Conservation (phyloP, 2,888 invertebrate genomes). For the Phengaris arion region DNA sequence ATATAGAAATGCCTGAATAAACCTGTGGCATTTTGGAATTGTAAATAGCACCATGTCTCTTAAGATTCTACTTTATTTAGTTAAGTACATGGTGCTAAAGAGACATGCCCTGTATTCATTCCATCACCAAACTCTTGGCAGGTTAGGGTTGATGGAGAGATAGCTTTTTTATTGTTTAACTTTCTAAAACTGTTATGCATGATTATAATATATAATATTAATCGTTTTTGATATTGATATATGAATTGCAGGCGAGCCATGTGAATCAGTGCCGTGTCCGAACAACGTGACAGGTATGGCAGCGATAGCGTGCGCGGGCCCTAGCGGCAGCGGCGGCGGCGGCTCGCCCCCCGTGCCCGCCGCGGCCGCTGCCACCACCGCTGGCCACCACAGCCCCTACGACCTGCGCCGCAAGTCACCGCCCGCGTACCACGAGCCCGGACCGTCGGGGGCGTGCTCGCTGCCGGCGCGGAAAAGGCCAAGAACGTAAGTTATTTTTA, state of each 20-base stretch:
- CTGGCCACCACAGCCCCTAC: conserved; percentile 91
- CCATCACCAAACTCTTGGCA: too few relatives aligned
- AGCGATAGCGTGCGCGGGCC: conserved; percentile 71
- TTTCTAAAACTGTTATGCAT: too few relatives aligned
- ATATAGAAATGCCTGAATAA: too few relatives aligned
- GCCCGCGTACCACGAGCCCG: conserved; percentile 85
- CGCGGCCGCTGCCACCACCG: conserved; percentile 84
- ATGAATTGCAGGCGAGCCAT: conserved; percentile 83
- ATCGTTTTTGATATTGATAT: background rate
- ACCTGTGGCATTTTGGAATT: too few relatives aligned
- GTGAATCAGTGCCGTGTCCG: conserved; percentile 87
- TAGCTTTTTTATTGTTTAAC: too few relatives aligned
- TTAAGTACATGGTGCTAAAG: too few relatives aligned
- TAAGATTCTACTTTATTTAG: too few relatives aligned
- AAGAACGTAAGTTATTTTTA: conserved; percentile 76
- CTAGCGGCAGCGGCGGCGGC: conserved; percentile 75
- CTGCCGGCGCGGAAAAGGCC: conserved; percentile 92
- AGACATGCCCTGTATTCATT: too few relatives aligned
- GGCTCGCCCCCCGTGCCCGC: conserved; percentile 76
- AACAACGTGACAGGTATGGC: conserved; percentile 81
- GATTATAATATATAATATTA: background rate
- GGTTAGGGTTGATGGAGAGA: too few relatives aligned
- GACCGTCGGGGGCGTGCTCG: conserved; percentile 82
- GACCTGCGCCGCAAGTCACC: conserved; percentile 92
- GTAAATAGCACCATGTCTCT: too few relatives aligned